These are phyloP conservation scores for Acestrorhynchus altus DNA, from an alignment of 2,797 vertebrate species.

Conservation along the genomic window DNA sequence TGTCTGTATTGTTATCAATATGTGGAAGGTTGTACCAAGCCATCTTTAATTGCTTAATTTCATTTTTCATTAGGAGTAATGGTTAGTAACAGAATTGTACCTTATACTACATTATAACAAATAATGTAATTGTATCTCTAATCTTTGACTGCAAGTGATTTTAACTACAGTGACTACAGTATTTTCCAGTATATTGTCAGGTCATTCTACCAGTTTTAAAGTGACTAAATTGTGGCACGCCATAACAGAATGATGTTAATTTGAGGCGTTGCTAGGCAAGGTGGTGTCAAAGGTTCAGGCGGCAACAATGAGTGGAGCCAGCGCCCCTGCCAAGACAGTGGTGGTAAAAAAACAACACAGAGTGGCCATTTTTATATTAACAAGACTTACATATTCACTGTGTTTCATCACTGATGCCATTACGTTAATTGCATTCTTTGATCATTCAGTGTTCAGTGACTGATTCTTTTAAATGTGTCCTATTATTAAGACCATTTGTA, in stretches of 20 bases:
- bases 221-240: slow-evolving; percentile 32
- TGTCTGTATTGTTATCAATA: background rate
- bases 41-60: background rate
- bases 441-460: background rate
- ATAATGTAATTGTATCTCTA: no score
- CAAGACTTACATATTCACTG: slow-evolving; percentile 36
- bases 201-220: background rate
- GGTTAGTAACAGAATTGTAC: background rate
- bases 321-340: slow-evolving; percentile 69
- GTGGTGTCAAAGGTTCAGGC: slow-evolving; percentile 73
- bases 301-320: slow-evolving; percentile 72
- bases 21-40: background rate
- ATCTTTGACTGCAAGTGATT: no score
- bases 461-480: background rate
- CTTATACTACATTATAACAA: no score
- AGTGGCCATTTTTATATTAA: slow-evolving; percentile 34
- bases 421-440: slow-evolving; percentile 29
- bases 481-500: slow-evolving; percentile 6
- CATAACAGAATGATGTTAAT: slow-evolving; percentile 74
- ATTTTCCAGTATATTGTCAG: background rate
- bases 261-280: slow-evolving; percentile 77
- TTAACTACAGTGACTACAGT: no score
- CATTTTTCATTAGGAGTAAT: background rate
- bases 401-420: slow-evolving; percentile 24
- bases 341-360: slow-evolving; percentile 67